These are phyloP conservation scores for Morpho achilles DNA, from an alignment of 2,888 invertebrate species.

Conservation along the genomic window DNA sequence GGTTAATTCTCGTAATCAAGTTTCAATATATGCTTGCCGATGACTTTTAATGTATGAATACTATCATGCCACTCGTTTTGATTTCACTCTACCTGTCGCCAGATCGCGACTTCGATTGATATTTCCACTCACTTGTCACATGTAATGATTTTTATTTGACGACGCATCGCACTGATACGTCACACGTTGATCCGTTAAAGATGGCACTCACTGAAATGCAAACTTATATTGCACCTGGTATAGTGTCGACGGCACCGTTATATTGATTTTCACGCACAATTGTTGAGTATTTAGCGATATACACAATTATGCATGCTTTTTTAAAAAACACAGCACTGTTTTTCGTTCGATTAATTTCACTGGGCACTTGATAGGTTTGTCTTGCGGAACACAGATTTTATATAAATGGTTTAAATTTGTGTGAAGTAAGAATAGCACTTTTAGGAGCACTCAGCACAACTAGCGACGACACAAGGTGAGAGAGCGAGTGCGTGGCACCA, in stretches of 20 bases:
- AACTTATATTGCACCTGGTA: constrained; percentile 74
- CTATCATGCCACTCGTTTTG: constrained; percentile 54
- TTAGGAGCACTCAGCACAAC: constrained; percentile 75
- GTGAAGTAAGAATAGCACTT: constrained; percentile 60
- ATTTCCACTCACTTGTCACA: constrained; percentile 84
- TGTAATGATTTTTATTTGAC: constrained; percentile 82
- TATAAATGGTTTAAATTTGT: constrained; percentile 35
- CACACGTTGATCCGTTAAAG: constrained; percentile 52
- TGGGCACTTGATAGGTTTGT: constrained; percentile 74
- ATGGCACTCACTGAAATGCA: constrained; percentile 81
- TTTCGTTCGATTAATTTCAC: constrained; percentile 74
- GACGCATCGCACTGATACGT: constrained; percentile 50
- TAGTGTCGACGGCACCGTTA: constrained; percentile 78
- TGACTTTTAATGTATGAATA: constrained; percentile 57
- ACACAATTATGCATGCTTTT: constrained; percentile 79
- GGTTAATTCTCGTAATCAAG: constrained; percentile 72
- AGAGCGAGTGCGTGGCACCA: constrained; percentile 72
- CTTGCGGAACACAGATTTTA: constrained; percentile 46
- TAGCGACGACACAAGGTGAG: constrained; percentile 77
- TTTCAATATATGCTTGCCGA: constrained; percentile 71
- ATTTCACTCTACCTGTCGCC: constrained; percentile 53
- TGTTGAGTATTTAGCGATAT: constrained; percentile 79
- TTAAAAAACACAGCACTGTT: constrained; percentile 75
- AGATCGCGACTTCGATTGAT: constrained; percentile 48
- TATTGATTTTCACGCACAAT: constrained; percentile 78